Base-by-base conservation (phyloP, 1,140 invertebrate species). In the Drosophila sucinea region DNA sequence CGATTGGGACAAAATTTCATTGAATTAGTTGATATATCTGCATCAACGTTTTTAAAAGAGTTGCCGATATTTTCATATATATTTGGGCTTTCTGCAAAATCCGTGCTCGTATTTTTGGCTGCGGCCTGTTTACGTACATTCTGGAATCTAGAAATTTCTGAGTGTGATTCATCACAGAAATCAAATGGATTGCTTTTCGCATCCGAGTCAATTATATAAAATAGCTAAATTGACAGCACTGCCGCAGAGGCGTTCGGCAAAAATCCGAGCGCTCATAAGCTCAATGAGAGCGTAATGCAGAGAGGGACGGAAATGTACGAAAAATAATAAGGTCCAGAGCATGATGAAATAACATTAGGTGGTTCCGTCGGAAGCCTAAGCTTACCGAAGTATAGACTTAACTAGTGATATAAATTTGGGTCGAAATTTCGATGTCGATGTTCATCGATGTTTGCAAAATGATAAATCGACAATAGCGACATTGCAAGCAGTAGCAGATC, bases 371-470 rank as follows among this genome's bases (percentile, higher is more conserved):
- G 17, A 17, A 17, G 17, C 17, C 17, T 17, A 17, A 17, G 17
- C 17, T 17, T 17, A 17, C 17, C 17, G 17, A 17, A 17, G 17
- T 17, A 17, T 17, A 17, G 17, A 17, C 17, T 17, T 17, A 17
- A 17, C 17, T 32, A 32, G 35, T 38, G 35, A 38, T 38, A 5
- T 38, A 38, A 51, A 27, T 51, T 51, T 51, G 47, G 47, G n/a
- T 51, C 47, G 47, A 51, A 51, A 51, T 10, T 51, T 51, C 11
- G 47, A 51, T 51, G 47, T 51, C 47, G 47, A 51, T 51, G 47
- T 51, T 51, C 47, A 51, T 51, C 47, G 47, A 51, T 51, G 47
- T 51, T 51, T 51, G 11, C 47, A 51, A 51, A 51, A 51, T 51
- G 47, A 51, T 51, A 51, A n/a, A 51, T 51, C 47, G 41, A 44